Evolutionary conservation across 2,888 invertebrate genomes (phyloP).

Genomic region (Zeuzera pyrina): DNA sequence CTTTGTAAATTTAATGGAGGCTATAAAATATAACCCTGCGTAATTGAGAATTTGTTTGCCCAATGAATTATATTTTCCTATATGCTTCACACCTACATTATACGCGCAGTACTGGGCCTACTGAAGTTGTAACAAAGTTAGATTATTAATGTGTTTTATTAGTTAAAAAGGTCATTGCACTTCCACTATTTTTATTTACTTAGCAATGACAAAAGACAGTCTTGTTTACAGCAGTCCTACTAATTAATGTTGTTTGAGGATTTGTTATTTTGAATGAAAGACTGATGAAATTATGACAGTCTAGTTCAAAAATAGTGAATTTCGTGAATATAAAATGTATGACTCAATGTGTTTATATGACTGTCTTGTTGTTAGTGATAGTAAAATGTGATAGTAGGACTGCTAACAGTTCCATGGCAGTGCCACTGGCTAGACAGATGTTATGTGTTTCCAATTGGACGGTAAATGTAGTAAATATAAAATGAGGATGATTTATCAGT

Average conservation of each 20-base stretch:
- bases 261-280: too few relatives aligned
- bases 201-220: conserved; percentile 34
- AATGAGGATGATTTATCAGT: too few relatives aligned
- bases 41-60: conserved; percentile 52
- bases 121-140: conserved; percentile 48
- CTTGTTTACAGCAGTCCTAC: conserved; percentile 45
- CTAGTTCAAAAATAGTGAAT: too few relatives aligned
- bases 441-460: too few relatives aligned
- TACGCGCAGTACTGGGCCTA: conserved; percentile 53
- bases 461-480: too few relatives aligned
- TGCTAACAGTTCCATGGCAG: conserved; percentile 38
- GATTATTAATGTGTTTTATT: conserved; percentile 43
- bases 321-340: too few relatives aligned
- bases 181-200: conserved; percentile 39
- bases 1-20: conserved; percentile 44
- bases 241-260: conserved; percentile 18
- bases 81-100: conserved; percentile 55
- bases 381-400: conserved; percentile 45
- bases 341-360: too few relatives aligned
- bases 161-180: conserved; percentile 42
- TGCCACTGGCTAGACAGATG: too few relatives aligned
- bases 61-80: conserved; percentile 51
- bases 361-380: conserved; percentile 54
- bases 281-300: too few relatives aligned
- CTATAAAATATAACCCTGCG: conserved; percentile 37